Evolutionary conservation across 2,797 vertebrate species (phyloP).

Genomic region (Takifugu rubripes): DNA sequence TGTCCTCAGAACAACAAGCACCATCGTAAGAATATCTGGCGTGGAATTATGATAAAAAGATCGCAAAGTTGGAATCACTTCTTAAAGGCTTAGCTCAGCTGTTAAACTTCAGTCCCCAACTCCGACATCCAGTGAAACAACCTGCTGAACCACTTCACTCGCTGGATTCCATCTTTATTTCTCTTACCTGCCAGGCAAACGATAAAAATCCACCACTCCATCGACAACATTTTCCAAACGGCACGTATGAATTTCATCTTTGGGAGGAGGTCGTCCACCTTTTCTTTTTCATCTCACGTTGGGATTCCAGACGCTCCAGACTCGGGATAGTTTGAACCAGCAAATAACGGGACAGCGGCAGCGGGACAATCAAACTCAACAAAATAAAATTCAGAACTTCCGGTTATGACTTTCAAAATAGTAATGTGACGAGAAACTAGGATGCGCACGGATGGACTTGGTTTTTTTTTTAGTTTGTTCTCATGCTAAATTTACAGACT

Average conservation of each 20-base stretch:
- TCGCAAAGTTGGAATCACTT: not conserved
- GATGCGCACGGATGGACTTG: too few relatives aligned
- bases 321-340: not conserved
- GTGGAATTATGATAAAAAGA: too few relatives aligned
- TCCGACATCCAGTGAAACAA: slow-evolving; percentile 26
- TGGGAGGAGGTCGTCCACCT: not conserved
- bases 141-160: slow-evolving; percentile 25
- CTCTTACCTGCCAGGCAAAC: slow-evolving; percentile 58
- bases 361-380: not conserved
- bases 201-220: slow-evolving; percentile 46
- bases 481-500: too few relatives aligned
- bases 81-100: not conserved
- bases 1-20: not conserved
- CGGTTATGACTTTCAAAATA: slow-evolving; percentile 1
- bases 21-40: too few relatives aligned
- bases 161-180: not conserved
- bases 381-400: slow-evolving; percentile 2
- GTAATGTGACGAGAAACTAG: not conserved
- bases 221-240: slow-evolving; percentile 29
- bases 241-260: not conserved
- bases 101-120: not conserved
- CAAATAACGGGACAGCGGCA: slow-evolving; percentile 48
- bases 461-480: too few relatives aligned
- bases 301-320: not conserved
- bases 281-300: slow-evolving; percentile 34